A percentile compares a stretch with the other conserved stretches of the same genome.
Evolutionary conservation across 2,113 vertebrate genomes (phyloP).

Genomic region (Xiphophorus hellerii): DNA sequence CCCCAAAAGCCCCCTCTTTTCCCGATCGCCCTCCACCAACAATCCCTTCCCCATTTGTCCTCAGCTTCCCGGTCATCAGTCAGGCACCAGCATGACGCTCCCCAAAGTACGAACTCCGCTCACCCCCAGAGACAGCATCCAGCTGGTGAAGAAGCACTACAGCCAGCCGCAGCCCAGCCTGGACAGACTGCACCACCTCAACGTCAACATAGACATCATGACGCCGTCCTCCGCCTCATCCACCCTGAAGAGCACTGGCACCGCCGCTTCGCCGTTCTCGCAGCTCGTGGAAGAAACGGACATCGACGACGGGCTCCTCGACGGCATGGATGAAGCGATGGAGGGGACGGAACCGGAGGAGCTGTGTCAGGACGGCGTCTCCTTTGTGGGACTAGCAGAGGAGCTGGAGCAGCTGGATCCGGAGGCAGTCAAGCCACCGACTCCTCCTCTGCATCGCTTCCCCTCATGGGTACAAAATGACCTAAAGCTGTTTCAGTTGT

Average conservation of each 20-base stretch:
- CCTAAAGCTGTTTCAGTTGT: background rate
- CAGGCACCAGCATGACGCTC: slow-evolving; percentile 85
- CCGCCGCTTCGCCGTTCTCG: slow-evolving; percentile 49
- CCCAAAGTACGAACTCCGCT: slow-evolving; percentile 85
- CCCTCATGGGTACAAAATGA: slow-evolving; percentile 85
- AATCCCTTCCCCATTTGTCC: slow-evolving; percentile 59
- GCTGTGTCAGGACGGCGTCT: slow-evolving; percentile 47
- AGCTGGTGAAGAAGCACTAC: slow-evolving; percentile 88
- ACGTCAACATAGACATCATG: slow-evolving; percentile 77
- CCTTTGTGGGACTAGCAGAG: slow-evolving; percentile 69
- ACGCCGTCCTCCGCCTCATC: slow-evolving; percentile 55
- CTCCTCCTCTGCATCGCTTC: slow-evolving; percentile 88
- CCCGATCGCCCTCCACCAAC: slow-evolving; percentile 66
- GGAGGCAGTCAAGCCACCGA: slow-evolving; percentile 84
- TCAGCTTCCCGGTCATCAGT: slow-evolving; percentile 51
- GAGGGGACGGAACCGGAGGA: slow-evolving; percentile 64
- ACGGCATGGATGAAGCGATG: slow-evolving; percentile 83
- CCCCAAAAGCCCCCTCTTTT: slow-evolving; percentile 65
- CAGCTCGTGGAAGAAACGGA: slow-evolving; percentile 85
- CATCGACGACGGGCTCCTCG: slow-evolving; percentile 82
- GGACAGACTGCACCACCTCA: slow-evolving; percentile 74
- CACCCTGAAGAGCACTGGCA: slow-evolving; percentile 57
- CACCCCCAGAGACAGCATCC: slow-evolving; percentile 87
- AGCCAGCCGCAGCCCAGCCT: slow-evolving; percentile 86
- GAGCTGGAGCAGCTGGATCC: slow-evolving; percentile 76